Conservation (phyloP, 2,888 invertebrate genomes). For the Incurvaria masculella region DNA sequence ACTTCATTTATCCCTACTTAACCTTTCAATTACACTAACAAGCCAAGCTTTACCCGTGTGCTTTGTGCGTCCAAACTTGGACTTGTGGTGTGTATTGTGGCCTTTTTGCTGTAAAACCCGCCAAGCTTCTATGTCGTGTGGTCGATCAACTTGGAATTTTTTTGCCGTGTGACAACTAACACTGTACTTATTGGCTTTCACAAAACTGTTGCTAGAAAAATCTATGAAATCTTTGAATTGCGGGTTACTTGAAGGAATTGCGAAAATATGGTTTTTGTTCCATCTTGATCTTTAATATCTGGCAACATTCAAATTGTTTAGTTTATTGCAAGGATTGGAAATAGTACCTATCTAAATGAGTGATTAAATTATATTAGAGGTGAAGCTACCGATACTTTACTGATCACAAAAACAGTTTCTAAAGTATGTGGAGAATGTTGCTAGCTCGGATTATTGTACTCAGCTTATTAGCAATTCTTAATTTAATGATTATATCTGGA, state of each 20-base stretch:
- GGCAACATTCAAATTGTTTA: slow-evolving; percentile 49
- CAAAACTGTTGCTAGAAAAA: neutral
- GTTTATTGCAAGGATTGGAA: no score
- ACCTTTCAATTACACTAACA: slow-evolving; percentile 51
- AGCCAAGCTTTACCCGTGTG: slow-evolving; percentile 33
- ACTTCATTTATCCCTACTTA: no score
- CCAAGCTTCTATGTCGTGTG: slow-evolving; percentile 32
- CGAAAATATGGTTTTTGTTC: slow-evolving; percentile 27
- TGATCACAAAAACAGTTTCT: no score
- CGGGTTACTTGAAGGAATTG: neutral
- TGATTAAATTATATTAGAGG: no score
- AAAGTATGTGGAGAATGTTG: no score
- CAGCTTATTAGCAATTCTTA: no score
- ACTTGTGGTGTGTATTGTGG: neutral
- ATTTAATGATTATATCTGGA: no score
- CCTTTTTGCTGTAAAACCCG: slow-evolving; percentile 11
- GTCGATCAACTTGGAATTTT: slow-evolving; percentile 54
- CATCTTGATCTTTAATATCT: slow-evolving; percentile 48
- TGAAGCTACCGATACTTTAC: no score
- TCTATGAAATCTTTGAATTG: no score
- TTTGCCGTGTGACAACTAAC: slow-evolving; percentile 28
- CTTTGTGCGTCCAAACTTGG: slow-evolving; percentile 39
- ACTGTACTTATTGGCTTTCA: slow-evolving; percentile 39
- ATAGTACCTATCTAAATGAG: no score
- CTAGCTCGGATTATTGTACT: no score